Base-by-base conservation (phyloP, 2,888 invertebrate species). In the Sinotaia quadrata region DNA sequence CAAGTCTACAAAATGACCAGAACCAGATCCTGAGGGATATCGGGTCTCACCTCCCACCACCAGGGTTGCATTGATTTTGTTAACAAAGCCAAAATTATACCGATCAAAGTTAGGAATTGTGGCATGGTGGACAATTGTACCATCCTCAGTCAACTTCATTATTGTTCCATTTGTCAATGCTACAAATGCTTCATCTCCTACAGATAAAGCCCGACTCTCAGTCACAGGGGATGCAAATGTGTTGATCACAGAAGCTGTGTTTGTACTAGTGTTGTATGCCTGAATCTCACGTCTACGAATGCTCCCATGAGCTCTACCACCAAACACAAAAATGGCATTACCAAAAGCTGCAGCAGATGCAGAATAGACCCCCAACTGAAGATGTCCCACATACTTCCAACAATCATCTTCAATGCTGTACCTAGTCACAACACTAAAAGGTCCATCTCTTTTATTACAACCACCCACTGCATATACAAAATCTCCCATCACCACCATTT, bases 41-140 rank as follows among this genome's bases (percentile, higher is more conserved):
- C 76, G 63, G 2, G 76, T 76, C 56, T 76, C 76, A 21, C 76
- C 76, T 15, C 76, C 76, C 10, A 73, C 68, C 31, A 76, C 71
- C 34, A 76, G 56, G n/a, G 74, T 63, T 47, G 47, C 49, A 24
- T 58, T 62, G 2, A 68, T 69, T 12, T 69, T 69, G 15, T 67
- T 65, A 2, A 73, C 71, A 44, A 76, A 69, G 8, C 76, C 76
- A 70, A 76, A 76, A 66, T 76, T 76, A 67, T 74, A 76, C 12
- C 76, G 69, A 56, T 76, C 76, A 69, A 76, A 76, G 68, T 76
- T 76, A 33, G 76, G 72, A 7, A 76, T 68, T 36, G 58, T 68
- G 47, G 73, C 70, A 34, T 68, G 68, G 12, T 67, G 49, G 24
- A 68, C 71, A 29, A 76, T 57, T 21, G 73, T 56, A 10, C 76